These are phyloP conservation scores for Ctenicera cuprea DNA, from an alignment of 2,888 invertebrate species.

Conservation along the genomic window DNA sequence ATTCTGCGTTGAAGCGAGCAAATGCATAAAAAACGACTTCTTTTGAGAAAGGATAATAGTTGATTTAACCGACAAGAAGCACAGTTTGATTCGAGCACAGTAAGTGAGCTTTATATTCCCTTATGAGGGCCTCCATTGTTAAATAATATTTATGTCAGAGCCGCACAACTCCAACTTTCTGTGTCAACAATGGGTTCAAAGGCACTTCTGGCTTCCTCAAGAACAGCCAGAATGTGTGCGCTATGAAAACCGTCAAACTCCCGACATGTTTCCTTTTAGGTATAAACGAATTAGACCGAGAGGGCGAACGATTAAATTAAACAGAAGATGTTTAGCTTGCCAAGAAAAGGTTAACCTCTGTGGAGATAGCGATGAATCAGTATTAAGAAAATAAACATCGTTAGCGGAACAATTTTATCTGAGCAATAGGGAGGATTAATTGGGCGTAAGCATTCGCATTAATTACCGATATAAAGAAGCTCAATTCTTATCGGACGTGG, in stretches of 20 bases:
- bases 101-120: conserved; percentile 64
- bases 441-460: conserved; percentile 43
- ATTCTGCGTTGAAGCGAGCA: not conserved
- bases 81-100: conserved; percentile 54
- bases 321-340: conserved; percentile 40
- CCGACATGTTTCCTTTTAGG: conserved; percentile 61
- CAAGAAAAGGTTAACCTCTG: conserved; percentile 43
- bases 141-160: conserved; percentile 69
- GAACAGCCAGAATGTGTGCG: conserved; percentile 60
- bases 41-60: conserved; percentile 52
- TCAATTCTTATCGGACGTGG: conserved; percentile 35
- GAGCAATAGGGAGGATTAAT: conserved; percentile 38
- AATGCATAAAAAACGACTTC: conserved; percentile 7
- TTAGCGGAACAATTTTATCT: conserved; percentile 42
- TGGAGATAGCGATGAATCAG: conserved; percentile 43
- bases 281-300: conserved; percentile 53
- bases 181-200: conserved; percentile 67
- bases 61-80: conserved; percentile 52
- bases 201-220: conserved; percentile 62
- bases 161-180: conserved; percentile 68
- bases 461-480: conserved; percentile 39
- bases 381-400: conserved; percentile 43
- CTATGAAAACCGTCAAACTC: conserved; percentile 54
- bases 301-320: conserved; percentile 47
- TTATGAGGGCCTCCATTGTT: conserved; percentile 67